Evolutionary conservation across 2,888 invertebrate species (phyloP), one percentile per base, ranked within the genome.

Genomic region (Sarcophaga rosellei): DNA sequence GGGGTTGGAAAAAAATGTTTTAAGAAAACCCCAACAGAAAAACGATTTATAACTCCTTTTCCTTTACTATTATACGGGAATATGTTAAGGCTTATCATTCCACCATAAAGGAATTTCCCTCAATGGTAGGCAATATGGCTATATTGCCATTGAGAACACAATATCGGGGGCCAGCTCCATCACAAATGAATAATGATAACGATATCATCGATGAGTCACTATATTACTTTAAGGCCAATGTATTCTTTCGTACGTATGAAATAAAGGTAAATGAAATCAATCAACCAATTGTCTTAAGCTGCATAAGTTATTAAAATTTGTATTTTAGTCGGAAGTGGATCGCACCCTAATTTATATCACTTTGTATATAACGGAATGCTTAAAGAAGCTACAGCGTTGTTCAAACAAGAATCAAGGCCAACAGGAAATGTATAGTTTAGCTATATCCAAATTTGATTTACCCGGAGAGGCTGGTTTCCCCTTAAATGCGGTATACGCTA

Each of bases 121-220:
- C 96, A 90, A 94, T 95, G 45, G 95, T 99, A 73, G 99, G 99
- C 12, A 99, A 99, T 92, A 96, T 98, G 94, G 99, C 99, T 1
- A 93, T 99, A 79, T 93, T 99, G 88, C 99, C 99, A 11, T 93
- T 99, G 75, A 95, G 96, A 88, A 99, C 99, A 0, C 96, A 96
- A 90, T 97, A 96, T 91, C 95, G 99, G 89, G 99, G 99, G 10
- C 99, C 99, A 53, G 99, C 99, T 8, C 97, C 98, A 12, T 75
- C 81, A 59, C 94, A 94, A 76, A 94, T 94, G n/a, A 94, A 94
- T 85, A 95, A 95, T 76, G 96, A 97, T 66, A 94, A 95, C 88
- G 99, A 99, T 93, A 97, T 99, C 88, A 97, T 99, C 89, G 99
- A 99, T 93, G 99, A 99, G 94, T 98, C 99, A 76, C 94, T 99